Evolutionary conservation across 2,797 vertebrate genomes (phyloP).

Genomic region (Aphelocoma californica): DNA sequence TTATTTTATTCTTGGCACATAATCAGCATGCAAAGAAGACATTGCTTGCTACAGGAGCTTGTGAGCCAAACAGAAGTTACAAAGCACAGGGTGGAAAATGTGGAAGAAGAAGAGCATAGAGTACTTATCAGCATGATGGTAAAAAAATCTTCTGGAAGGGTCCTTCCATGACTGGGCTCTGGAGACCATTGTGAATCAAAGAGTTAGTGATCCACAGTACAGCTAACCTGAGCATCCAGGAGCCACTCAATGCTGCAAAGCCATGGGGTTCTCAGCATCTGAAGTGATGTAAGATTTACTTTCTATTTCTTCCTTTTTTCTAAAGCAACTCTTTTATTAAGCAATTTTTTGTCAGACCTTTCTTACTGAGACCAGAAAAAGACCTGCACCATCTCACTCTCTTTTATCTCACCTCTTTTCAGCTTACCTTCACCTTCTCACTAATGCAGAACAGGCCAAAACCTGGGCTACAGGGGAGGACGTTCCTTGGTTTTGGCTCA

Average conservation of each 20-base stretch:
- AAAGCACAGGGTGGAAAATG: background rate
- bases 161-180: background rate
- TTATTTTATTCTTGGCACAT: background rate
- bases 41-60: background rate
- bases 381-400: background rate
- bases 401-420: background rate
- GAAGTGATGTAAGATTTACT: background rate
- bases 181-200: background rate
- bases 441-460: background rate
- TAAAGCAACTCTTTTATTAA: background rate
- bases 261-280: background rate
- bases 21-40: background rate
- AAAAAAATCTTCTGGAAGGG: background rate
- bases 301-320: background rate
- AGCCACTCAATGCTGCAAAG: fast-evolving
- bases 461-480: background rate
- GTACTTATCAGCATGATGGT: background rate
- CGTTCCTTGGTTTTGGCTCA: background rate
- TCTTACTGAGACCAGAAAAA: background rate
- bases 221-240: background rate
- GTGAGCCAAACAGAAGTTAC: background rate
- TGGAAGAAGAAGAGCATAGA: background rate
- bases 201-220: background rate
- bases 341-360: background rate
- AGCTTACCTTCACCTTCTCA: background rate